A percentile compares a stretch with the other conserved stretches of the same genome.
Evolutionary conservation across 2,888 invertebrate species (phyloP).

Genomic region (Thelaira solivaga): DNA sequence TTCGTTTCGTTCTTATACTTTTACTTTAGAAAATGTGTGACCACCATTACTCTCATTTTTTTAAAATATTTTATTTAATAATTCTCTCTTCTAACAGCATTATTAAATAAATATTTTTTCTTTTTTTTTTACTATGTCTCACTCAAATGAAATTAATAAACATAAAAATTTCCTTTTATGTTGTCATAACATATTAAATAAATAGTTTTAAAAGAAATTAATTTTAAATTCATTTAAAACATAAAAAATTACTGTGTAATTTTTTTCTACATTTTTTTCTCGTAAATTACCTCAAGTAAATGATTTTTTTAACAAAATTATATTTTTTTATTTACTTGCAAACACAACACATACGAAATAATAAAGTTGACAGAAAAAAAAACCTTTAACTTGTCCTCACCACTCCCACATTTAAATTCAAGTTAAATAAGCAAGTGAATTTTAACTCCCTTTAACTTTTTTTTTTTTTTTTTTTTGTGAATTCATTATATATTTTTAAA

Average conservation of each 20-base stretch:
- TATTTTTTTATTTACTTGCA: constrained; percentile 15
- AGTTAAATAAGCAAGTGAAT: constrained; percentile 17
- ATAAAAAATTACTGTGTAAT: constrained; percentile 61
- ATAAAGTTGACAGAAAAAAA: neutral
- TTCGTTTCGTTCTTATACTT: too few relatives aligned
- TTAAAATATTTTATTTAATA: too few relatives aligned
- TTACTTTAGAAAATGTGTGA: too few relatives aligned
- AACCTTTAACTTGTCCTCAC: neutral
- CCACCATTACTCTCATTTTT: too few relatives aligned
- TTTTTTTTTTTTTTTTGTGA: constrained; percentile 14
- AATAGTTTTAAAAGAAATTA: constrained; percentile 32
- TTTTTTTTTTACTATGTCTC: too few relatives aligned
- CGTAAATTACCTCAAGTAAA: constrained; percentile 53
- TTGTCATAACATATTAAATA: constrained; percentile 32
- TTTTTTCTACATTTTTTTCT: constrained; percentile 55
- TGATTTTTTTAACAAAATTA: constrained; percentile 35
- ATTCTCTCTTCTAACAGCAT: constrained; percentile 20
- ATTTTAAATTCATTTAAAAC: constrained; percentile 42
- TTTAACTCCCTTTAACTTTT: constrained; percentile 5
- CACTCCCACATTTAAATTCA: neutral
- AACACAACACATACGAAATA: constrained; percentile 23
- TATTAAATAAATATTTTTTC: constrained; percentile 4
- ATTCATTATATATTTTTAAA: constrained; percentile 36
- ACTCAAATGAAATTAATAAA: constrained; percentile 14
- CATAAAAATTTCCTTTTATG: neutral